Conservation (phyloP, 2,113 vertebrate species). For the Boulengeromyrus knoepffleri region DNA sequence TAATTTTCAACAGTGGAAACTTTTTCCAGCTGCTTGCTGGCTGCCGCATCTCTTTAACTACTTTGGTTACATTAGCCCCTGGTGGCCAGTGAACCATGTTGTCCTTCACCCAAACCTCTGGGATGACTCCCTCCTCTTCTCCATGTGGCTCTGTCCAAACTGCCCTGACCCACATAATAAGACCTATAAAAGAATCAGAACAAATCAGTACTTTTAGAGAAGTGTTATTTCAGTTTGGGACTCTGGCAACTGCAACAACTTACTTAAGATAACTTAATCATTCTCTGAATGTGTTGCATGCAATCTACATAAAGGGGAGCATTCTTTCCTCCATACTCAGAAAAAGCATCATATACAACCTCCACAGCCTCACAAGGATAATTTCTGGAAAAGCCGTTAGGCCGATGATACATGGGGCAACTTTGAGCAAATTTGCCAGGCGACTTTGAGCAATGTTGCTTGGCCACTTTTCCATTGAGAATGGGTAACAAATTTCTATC, state of each 20-base stretch:
- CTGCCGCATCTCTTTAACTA: neutral
- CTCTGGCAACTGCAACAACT: neutral
- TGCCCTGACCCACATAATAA: neutral
- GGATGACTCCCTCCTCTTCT: constrained; percentile 18
- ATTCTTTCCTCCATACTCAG: neutral
- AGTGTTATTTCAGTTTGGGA: neutral
- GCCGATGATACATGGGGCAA: no score
- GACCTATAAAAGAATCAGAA: neutral
- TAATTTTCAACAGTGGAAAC: constrained; percentile 6
- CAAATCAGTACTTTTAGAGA: neutral
- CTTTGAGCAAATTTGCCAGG: no score
- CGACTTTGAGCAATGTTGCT: no score
- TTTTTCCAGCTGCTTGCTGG: constrained; percentile 2
- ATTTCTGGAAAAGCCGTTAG: no score
- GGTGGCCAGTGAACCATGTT: constrained; percentile 13
- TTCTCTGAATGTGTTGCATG: neutral
- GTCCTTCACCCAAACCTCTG: constrained; percentile 14
- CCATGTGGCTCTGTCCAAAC: constrained; percentile 9
- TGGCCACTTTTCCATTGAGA: no score
- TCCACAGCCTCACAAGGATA: neutral
- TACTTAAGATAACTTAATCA: neutral
- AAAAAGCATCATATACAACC: neutral
- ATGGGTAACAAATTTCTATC: no score
- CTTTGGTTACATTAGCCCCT: neutral
- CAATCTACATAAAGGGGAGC: neutral